A percentile compares a stretch with the other conserved stretches of the same genome.
phyloP scores from a whole-genome alignment of 2,888 invertebrate species.

The Sinodicranocentrus sp. region DNA sequence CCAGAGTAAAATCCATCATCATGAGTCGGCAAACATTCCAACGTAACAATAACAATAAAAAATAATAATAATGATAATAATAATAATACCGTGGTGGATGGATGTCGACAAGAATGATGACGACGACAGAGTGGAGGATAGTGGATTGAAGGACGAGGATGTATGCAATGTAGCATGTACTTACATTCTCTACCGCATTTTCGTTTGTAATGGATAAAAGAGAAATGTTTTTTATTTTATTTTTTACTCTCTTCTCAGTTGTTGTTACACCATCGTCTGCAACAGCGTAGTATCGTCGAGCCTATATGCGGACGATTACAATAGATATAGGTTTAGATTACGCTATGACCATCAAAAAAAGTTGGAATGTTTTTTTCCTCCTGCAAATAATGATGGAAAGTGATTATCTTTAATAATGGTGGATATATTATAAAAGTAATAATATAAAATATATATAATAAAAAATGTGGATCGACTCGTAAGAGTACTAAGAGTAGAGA shows the following conservation, averaged over 20 bases:
- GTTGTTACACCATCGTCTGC: conserved; percentile 25
- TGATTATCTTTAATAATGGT: conserved; percentile 60
- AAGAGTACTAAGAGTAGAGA: too few species aligned
- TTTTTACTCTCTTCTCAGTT: conserved; percentile 1
- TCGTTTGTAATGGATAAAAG: conserved; percentile 1
- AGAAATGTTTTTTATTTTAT: conserved; percentile 47
- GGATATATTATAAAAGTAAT: conserved; percentile 50
- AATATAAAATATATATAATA: conserved; percentile 39
- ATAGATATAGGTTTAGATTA: conserved; percentile 4
- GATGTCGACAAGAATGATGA: conserved; percentile 60
- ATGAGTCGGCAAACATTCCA: conserved; percentile 66
- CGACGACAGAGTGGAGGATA: conserved; percentile 31
- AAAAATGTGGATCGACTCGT: conserved; percentile 40
- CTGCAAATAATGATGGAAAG: conserved; percentile 56
- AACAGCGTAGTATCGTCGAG: too few species aligned
- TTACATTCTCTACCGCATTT: not conserved
- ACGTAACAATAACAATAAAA: conserved; percentile 65
- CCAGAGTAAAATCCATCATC: conserved; percentile 42
- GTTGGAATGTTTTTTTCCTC: conserved; percentile 42
- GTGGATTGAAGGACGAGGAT: conserved; percentile 44
- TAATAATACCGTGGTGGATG: conserved; percentile 36
- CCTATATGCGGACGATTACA: too few species aligned
- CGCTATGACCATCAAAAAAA: conserved; percentile 52
- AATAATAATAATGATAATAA: conserved; percentile 62
- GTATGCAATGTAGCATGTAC: not conserved